Conservation (phyloP, 2,797 vertebrate species). For the Danio albolineatus region DNA sequence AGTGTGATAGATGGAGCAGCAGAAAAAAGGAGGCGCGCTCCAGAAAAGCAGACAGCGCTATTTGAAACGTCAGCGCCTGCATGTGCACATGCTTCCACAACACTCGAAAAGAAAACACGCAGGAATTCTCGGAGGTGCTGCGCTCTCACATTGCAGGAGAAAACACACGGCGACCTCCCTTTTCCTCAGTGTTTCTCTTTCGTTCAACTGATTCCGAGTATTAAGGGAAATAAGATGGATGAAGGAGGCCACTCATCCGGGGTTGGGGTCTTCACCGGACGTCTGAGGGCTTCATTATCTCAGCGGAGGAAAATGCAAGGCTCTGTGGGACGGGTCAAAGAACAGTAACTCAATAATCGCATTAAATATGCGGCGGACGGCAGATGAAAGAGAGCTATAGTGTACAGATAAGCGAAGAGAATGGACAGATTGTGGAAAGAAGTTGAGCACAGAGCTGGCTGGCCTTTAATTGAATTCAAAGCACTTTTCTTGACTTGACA, state of each 20-base stretch:
- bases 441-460: background rate
- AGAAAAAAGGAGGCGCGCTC: slow-evolving; percentile 64
- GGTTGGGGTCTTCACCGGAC: slow-evolving; percentile 34
- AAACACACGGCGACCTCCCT: slow-evolving; percentile 62
- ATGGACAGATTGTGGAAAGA: slow-evolving; percentile 32
- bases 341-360: slow-evolving; percentile 47
- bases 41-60: slow-evolving; percentile 63
- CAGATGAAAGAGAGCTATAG: slow-evolving; percentile 34
- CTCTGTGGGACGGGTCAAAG: slow-evolving; percentile 38
- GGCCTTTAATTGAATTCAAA: slow-evolving; percentile 2
- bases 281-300: slow-evolving; percentile 21
- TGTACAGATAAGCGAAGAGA: slow-evolving; percentile 29
- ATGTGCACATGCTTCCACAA: slow-evolving; percentile 77
- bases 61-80: slow-evolving; percentile 79
- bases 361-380: slow-evolving; percentile 28
- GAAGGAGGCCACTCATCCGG: slow-evolving; percentile 34
- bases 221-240: slow-evolving; percentile 56
- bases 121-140: slow-evolving; percentile 57
- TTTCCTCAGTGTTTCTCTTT: slow-evolving; percentile 45
- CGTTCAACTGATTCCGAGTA: slow-evolving; percentile 66
- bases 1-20: slow-evolving; percentile 77
- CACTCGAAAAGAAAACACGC: slow-evolving; percentile 72
- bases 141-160: slow-evolving; percentile 64
- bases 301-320: slow-evolving; percentile 41
- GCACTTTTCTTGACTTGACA: background rate